Evolutionary conservation across 2,888 invertebrate species (phyloP).

Genomic region (Digitonthophagus gazella): DNA sequence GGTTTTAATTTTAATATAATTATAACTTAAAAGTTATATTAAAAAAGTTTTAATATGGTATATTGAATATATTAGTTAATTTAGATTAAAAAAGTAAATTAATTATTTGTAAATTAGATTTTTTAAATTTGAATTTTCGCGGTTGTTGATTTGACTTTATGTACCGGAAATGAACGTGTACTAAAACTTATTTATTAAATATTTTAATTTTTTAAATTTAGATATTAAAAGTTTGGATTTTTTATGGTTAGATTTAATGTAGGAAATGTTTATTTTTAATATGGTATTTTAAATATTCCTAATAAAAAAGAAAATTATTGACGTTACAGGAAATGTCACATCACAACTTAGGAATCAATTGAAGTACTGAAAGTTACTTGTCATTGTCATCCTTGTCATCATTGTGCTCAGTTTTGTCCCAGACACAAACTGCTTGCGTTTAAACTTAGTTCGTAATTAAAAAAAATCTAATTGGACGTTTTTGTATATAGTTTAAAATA

Average conservation of each 20-base stretch:
- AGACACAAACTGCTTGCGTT: neutral
- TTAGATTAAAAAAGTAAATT: no score
- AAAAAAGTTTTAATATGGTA: no score
- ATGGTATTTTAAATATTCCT: neutral
- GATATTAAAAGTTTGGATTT: no score
- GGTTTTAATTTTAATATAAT: no score
- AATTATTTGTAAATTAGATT: no score
- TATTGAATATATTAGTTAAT: no score
- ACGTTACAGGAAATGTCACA: constrained; percentile 40
- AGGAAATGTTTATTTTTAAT: no score
- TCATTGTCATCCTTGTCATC: no score
- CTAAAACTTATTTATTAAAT: no score
- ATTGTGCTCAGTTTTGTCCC: constrained; percentile 13
- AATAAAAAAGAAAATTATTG: constrained; percentile 2
- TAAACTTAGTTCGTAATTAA: constrained; percentile 8
- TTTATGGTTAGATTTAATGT: neutral
- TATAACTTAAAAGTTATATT: neutral
- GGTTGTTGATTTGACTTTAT: constrained; percentile 19
- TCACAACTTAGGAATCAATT: constrained; percentile 42
- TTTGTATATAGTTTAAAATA: constrained; percentile 26
- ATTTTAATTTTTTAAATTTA: no score
- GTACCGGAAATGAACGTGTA: constrained; percentile 21
- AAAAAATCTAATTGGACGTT: constrained; percentile 19
- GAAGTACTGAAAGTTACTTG: constrained; percentile 30
- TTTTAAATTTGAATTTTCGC: constrained; percentile 19